Conservation (phyloP, 2,113 vertebrate species). For the Mobula birostris region DNA sequence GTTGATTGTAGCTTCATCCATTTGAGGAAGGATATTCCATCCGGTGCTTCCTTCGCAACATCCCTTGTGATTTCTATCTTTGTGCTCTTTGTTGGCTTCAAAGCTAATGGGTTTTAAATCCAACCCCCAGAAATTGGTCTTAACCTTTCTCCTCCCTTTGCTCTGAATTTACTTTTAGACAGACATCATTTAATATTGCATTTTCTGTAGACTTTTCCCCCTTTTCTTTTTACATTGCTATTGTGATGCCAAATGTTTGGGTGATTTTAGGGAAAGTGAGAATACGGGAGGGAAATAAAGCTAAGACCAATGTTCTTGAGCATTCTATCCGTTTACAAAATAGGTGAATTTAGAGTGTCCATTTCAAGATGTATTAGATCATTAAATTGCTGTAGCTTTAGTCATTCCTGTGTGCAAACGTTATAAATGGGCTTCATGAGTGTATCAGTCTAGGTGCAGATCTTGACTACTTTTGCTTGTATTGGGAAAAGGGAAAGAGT, state of each 20-base stretch:
- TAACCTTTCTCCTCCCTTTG: background rate
- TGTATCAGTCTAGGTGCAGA: background rate
- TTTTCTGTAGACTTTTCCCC: background rate
- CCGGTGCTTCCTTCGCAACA: background rate
- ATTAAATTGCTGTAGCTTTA: background rate
- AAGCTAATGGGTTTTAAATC: background rate
- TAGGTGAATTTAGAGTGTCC: background rate
- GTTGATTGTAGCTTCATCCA: slow-evolving; percentile 12
- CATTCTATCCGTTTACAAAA: background rate
- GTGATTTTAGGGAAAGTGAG: too few relatives aligned
- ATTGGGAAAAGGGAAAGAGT: too few relatives aligned
- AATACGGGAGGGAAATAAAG: background rate
- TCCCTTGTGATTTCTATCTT: slow-evolving; percentile 28
- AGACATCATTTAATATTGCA: background rate
- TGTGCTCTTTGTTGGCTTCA: background rate
- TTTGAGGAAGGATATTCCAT: slow-evolving; percentile 31
- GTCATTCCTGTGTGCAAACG: background rate
- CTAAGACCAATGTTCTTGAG: background rate
- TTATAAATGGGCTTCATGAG: background rate
- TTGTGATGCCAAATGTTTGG: background rate
- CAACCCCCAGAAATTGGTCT: background rate
- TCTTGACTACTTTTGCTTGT: background rate
- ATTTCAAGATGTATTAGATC: background rate
- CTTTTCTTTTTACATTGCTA: background rate
- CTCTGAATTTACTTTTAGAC: background rate